Evolutionary conservation across 2,797 vertebrate genomes (phyloP).

Genomic region (Halcyon chelicuti): DNA sequence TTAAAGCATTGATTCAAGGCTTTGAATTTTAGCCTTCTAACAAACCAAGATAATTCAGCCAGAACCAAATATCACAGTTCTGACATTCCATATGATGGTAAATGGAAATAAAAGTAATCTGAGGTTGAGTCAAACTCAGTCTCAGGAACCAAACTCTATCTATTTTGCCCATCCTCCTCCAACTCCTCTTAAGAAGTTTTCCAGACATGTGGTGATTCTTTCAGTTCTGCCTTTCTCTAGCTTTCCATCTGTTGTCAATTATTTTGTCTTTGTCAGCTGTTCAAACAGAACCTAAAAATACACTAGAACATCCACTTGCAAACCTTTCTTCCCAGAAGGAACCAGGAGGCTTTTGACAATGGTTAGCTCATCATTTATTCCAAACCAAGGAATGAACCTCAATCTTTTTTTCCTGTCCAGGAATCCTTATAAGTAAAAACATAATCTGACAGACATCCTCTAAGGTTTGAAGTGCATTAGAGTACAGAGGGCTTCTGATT

Average conservation of each 20-base stretch:
- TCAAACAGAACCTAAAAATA: slow-evolving; percentile 67
- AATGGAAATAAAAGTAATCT: slow-evolving; percentile 32
- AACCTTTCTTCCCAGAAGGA: slow-evolving; percentile 40
- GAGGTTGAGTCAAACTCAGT: neutral
- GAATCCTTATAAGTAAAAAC: slow-evolving; percentile 26
- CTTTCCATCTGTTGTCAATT: slow-evolving; percentile 57
- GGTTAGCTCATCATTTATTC: slow-evolving; percentile 57
- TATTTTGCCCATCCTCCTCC: slow-evolving; percentile 23
- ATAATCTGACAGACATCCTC: neutral
- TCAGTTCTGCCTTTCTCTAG: slow-evolving; percentile 28
- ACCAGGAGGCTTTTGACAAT: slow-evolving; percentile 26
- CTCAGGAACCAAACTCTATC: slow-evolving; percentile 22
- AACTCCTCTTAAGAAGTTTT: slow-evolving; percentile 10
- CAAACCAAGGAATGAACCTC: slow-evolving; percentile 30
- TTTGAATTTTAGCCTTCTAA: slow-evolving; percentile 24
- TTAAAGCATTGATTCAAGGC: neutral
- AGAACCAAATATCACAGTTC: neutral
- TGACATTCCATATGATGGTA: neutral
- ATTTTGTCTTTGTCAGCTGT: slow-evolving; percentile 69
- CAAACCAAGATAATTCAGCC: neutral
- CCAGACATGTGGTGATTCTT: slow-evolving; percentile 26
- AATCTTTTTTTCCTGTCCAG: neutral
- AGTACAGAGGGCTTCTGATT: neutral
- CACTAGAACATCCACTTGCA: slow-evolving; percentile 23
- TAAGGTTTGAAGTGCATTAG: neutral